Evolutionary conservation across 2,888 invertebrate species (phyloP), one percentile per base, ranked within the genome.

Genomic region (Allolobophora icterica): DNA sequence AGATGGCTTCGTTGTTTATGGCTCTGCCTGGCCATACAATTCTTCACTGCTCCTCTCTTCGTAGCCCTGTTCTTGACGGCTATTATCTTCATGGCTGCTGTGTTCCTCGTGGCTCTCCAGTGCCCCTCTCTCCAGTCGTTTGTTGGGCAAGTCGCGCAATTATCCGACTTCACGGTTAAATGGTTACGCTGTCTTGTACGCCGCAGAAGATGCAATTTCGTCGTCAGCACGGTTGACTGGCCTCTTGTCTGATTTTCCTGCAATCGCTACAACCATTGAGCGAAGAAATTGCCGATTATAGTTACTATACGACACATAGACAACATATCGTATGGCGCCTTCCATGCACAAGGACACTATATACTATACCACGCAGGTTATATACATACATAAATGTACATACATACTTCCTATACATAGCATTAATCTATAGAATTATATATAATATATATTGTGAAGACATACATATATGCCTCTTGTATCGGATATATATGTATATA

Each of bases 131-230:
- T 71, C 30, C 71, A 71, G 30, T n/a, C 71, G 71, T 71, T 71
- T 71, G 71, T 71, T 34, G 87, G 21, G 87, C 87, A 87, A 87
- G 87, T 38, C 35, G 35, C 35, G 87, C 87, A 87, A 87, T 87
- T 87, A 87, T 87, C 87, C 87, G 35, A 11, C 87, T 87, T 87
- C 87, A 87, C 87, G 87, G 87, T 0, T 38, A 38, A 87, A 87
- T 38, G 87, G 87, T 87, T 33, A 5, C 87, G 87, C 24, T 84
- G 33, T 35, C 87, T 34, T 38, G 87, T 87, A 35, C 35, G 6
- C 5, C 34, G 21, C 21, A 30, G 38, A 87, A 87, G 87, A 87
- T 35, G 87, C 87, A 87, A 87, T 87, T 87, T 87, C 87, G 24
- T 87, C 87, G 38, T 34, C 35, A 87, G 21, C 17, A 87, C 34